Base-by-base conservation (phyloP, 2,888 invertebrate genomes). In the Mimachlamys varia region DNA sequence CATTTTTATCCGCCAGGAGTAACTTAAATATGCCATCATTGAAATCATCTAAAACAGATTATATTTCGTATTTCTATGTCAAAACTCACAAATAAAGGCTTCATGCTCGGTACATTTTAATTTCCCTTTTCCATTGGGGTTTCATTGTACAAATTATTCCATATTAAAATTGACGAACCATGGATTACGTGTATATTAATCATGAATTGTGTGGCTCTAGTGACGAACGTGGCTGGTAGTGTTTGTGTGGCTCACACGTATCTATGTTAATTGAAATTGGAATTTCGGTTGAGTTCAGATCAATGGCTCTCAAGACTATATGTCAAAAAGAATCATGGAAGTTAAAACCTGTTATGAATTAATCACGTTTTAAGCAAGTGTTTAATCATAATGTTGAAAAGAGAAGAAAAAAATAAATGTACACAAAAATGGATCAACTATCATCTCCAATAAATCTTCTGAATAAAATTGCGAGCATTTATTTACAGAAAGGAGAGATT, bases 221-320 rank as follows among this genome's bases (percentile, higher is more conserved):
- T 33, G 27, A 12, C 12, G 33, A 76, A 76, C 76, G 76, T 76
- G 76, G 5, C 33, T 13, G 2, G 5, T 33, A 22, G 10, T n/a
- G n/a, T n/a, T 62, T 33, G 76, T 76, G 76, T 33, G 12, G 7
- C 27, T 76, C 76, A 76, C 27, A 33, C 33, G 12, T 76, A 27
- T 33, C 12, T 76, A 12, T 33, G 33, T 76, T 76, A 33, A 76
- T 76, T 76, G 76, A 33, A 33, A 76, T 76, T 76, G 13, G 58
- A 58, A 76, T 76, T 76, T 76, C 76, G 13, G 76, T 76, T 33
- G 27, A 76, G 76, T 76, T 76, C 76, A 76, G 27, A 76, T 76
- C 76, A 76, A 33, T 76, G 76, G 22, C 27, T 27, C 33, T 33
- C 27, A 76, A 0, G 7, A 12, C 33, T 33, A 33, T 27, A 12